Evolutionary conservation across 2,113 vertebrate genomes (phyloP), one percentile per base, ranked within the genome.

Genomic region (Polyodon spathula): DNA sequence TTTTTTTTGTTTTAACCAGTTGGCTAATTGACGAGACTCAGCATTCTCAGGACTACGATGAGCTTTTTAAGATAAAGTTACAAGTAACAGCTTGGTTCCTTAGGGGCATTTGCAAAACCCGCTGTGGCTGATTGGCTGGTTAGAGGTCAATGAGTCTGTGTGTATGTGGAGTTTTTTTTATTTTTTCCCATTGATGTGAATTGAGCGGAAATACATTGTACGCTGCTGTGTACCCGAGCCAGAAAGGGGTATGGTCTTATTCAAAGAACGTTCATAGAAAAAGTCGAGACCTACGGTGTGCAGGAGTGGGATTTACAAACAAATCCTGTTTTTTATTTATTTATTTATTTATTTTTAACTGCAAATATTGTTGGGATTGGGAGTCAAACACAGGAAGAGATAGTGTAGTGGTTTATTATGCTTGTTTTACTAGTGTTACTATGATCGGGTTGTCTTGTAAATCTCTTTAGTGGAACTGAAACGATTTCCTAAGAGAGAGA

Each of bases 211-310:
- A 48, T 50, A 63, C 62, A 77, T 77, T 80, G 14, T 72, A 67
- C 68, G 65, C 67, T 43, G 16, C n/a, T 38, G 41, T 15, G 16
- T 46, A 37, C 70, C 66, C 68, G 54, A 62, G 17, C 8, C 7
- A 67, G 63, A 72, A 70, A 73, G 65, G 73, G 83, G 86, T 79
- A 66, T 54, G 76, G 72, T 56, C 75, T 40, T 63, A 40, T 39
- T 54, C 66, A 58, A 65, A 65, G 61, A 63, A 63, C 77, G 71
- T 69, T 62, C 73, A 70, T 79, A 79, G 76, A 82, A 82, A 84
- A 81, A 67, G 68, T 73, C 54, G 54, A 10, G 62, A 71, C 54
- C 66, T 63, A 71, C 62, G 66, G 66, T 63, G 61, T 58, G 72
- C 11, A 27, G 56, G 38, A 52, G 71, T 70, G 61, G 39, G 59